phyloP scores from a whole-genome alignment of 2,113 vertebrate genomes.

The Daboia siamensis region DNA sequence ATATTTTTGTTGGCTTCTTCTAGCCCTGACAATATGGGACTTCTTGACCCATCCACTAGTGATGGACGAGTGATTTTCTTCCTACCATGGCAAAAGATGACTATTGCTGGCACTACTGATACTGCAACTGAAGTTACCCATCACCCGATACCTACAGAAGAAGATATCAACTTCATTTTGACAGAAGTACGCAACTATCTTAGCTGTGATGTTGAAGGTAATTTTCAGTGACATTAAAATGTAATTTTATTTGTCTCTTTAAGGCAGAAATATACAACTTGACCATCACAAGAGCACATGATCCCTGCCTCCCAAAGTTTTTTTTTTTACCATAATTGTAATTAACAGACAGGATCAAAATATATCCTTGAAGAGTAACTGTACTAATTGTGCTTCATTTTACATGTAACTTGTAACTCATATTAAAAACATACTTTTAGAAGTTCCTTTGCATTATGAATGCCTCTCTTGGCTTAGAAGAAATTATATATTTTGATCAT shows the following conservation, averaged over 20 bases:
- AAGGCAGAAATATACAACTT: accelerated
- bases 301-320: accelerated
- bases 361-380: not conserved
- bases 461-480: not conserved
- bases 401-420: not conserved
- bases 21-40: constrained; percentile 96
- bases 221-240: not conserved
- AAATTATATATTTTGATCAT: not conserved
- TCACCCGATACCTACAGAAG: constrained; percentile 85
- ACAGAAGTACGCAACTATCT: constrained; percentile 93
- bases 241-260: not conserved
- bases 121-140: constrained; percentile 82
- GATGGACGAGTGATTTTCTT: constrained; percentile 98
- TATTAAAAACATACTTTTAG: not conserved
- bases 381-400: not conserved
- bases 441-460: not conserved
- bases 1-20: constrained; percentile 51
- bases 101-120: constrained; percentile 94
- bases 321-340: not conserved
- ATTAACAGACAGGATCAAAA: not conserved
- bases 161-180: constrained; percentile 90
- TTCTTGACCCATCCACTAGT: constrained; percentile 93
- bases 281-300: not conserved
- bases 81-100: constrained; percentile 98
- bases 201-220: constrained; percentile 90